Evolutionary conservation across 2,797 vertebrate species (phyloP).

Genomic region (Syngnathus acus): DNA sequence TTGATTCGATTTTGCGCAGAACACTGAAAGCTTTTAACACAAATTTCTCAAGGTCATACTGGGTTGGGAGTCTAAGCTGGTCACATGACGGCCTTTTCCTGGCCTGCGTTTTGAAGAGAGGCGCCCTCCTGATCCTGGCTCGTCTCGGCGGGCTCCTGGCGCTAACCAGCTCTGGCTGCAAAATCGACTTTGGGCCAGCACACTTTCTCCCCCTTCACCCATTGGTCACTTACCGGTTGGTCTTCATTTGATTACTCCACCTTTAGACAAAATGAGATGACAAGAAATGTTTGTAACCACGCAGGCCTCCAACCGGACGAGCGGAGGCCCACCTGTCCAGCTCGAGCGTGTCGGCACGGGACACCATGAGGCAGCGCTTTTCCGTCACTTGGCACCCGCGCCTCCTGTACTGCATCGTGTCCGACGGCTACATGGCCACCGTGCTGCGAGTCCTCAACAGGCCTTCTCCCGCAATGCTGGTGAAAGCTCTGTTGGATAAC

Average conservation of each 20-base stretch:
- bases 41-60: conserved; percentile 79
- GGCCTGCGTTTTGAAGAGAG: conserved; percentile 89
- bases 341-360: conserved; percentile 78
- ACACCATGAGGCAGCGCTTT: conserved; percentile 83
- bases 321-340: conserved; percentile 70
- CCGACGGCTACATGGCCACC: conserved; percentile 93
- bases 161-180: conserved; percentile 82
- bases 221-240: conserved; percentile 86
- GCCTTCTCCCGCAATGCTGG: conserved; percentile 66
- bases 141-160: conserved; percentile 82
- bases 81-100: conserved; percentile 82
- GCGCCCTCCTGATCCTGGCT: conserved; percentile 82
- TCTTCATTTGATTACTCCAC: neutral
- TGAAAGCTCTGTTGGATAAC: conserved; percentile 76
- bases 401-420: conserved; percentile 81
- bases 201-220: conserved; percentile 96
- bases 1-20: neutral
- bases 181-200: conserved; percentile 87
- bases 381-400: conserved; percentile 86
- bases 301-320: conserved; percentile 69
- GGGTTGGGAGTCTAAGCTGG: conserved; percentile 88
- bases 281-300: neutral
- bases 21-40: neutral
- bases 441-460: conserved; percentile 69
- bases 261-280: no score